phyloP scores from a whole-genome alignment of 2,113 vertebrate genomes.

The Saguinus midas region DNA sequence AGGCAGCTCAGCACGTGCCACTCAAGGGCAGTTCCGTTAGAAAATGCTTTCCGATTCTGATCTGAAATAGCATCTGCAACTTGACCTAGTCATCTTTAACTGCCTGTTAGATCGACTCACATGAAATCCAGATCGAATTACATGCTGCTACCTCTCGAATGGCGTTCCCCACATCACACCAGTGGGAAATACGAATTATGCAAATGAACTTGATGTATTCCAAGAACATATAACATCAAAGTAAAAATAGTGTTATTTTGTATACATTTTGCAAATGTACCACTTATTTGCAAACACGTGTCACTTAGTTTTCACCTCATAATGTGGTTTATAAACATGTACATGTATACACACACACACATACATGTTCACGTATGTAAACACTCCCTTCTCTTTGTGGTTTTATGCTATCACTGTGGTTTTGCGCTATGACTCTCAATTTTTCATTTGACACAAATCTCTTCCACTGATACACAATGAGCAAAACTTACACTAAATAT shows the following conservation, averaged over 20 bases:
- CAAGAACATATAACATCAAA: not conserved
- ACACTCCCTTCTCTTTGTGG: no score
- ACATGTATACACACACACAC: no score
- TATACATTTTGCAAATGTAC: not conserved
- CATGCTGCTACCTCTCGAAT: not conserved
- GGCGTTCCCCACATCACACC: not conserved
- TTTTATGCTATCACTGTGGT: not conserved
- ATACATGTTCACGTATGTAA: no score
- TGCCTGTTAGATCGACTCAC: not conserved
- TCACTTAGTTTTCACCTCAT: not conserved
- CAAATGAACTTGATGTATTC: conserved; percentile 1
- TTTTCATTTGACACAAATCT: not conserved
- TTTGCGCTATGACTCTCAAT: not conserved
- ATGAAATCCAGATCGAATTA: not conserved
- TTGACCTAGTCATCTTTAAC: not conserved
- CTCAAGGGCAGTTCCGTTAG: not conserved
- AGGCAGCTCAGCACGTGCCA: not conserved
- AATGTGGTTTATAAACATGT: not conserved
- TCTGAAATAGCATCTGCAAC: not conserved
- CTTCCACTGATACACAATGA: not conserved
- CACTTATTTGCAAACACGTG: not conserved
- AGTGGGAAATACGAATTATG: not conserved
- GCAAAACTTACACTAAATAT: not conserved
- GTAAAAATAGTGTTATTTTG: not conserved
- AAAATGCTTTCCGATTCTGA: not conserved